phyloP scores from a whole-genome alignment of 2,113 vertebrate species.

The Onychostoma macrolepis region DNA sequence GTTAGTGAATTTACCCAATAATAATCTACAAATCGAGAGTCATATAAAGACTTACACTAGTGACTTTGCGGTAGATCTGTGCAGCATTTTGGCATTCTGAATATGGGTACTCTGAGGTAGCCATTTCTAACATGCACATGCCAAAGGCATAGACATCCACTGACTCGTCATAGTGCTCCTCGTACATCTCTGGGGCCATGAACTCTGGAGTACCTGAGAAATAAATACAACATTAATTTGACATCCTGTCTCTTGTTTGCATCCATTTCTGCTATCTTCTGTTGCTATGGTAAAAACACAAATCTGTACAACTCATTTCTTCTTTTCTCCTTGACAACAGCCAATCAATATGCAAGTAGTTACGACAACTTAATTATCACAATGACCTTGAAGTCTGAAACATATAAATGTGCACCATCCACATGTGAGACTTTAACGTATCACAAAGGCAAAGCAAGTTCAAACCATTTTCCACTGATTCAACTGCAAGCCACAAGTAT shows the following conservation, averaged over 20 bases:
- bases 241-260: neutral
- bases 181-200: conserved; percentile 96
- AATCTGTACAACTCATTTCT: neutral
- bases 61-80: conserved; percentile 96
- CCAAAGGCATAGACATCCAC: conserved; percentile 95
- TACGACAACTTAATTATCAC: neutral
- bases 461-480: neutral
- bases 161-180: conserved; percentile 93
- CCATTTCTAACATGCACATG: conserved; percentile 97
- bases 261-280: neutral
- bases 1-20: neutral
- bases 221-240: conserved; percentile 30
- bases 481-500: neutral
- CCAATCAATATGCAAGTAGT: neutral
- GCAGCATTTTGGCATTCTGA: conserved; percentile 94
- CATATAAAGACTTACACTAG: conserved; percentile 82
- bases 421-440: neutral
- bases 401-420: neutral
- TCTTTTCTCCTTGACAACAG: neutral
- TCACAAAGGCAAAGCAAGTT: neutral
- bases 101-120: conserved; percentile 93
- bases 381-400: neutral
- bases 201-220: conserved; percentile 90
- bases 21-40: neutral
- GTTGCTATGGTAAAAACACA: neutral